Base-by-base conservation (phyloP, 1,140 invertebrate species). In the Solenopsis invicta region DNA sequence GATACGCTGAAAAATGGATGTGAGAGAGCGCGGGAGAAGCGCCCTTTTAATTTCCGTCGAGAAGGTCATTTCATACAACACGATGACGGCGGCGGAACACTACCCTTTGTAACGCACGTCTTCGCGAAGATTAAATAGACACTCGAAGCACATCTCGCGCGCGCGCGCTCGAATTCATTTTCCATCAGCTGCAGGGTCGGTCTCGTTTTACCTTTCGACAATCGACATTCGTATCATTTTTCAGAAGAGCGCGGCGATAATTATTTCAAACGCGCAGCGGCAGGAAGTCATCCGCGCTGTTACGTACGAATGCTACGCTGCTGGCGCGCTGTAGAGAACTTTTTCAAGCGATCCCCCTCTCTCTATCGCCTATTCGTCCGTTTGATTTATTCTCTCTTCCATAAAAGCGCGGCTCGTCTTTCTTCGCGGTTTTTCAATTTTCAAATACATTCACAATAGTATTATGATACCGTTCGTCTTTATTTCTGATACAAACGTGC, bases 21-120 rank as follows among this genome's bases (percentile, higher is more conserved):
- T 80, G 34, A 5, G 2, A 41, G 62, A 4, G 9, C 12, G 77
- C 16, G 62, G n/a, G 34, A 54, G 21, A 69, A 54, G 62, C 62
- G 48, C 77, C 34, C 48, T 80, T 80, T 80, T 80, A 80, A 80
- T 80, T 80, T 80, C 77, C 77, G 77, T 80, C 45, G 77, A 80
- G 77, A 69, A 80, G n/a, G 64, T 80, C 48, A 80, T 80, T 69
- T 69, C 21, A 2, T 52, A 80, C 48, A 50, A n/a, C 29, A 29
- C 29, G 62, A 37, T 41, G 75, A 48, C 41, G 75, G 12, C 18
- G 41, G 8, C 21, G 56, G 56, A 16, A 16, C 29, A 45, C 13
- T 29, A 66, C 24, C 34, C 48, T 80, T 80, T 80, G 77, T 69
- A 80, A 69, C 48, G 77, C 13, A 24, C 48, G 48, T 80, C 77